Evolutionary conservation across 2,797 vertebrate genomes (phyloP), one percentile per base, ranked within the genome.

Genomic region (Astyanax mexicanus): DNA sequence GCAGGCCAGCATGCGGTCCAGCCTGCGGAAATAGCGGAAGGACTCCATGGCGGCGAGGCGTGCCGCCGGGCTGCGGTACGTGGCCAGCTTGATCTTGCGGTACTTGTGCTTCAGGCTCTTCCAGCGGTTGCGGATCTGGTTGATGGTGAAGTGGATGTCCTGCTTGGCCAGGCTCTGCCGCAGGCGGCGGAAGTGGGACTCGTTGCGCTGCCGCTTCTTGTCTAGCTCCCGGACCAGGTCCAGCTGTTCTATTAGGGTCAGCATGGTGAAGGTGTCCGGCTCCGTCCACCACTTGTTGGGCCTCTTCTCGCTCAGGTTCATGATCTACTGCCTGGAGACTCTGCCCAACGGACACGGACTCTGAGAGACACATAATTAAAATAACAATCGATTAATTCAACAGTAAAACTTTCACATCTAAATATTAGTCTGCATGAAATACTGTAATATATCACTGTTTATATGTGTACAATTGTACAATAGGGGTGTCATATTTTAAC

Each of bases 71-170:
- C 82, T 85, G 21, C 85, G 78, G 57, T 87, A 87, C 29, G 75
- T 83, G 2, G 81, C 85, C 29, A 75, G 78, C 75, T 87, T 87
- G 76, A 87, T 87, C 74, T 87, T 87, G 45, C 85, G 82, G 71
- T 87, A 87, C 62, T 87, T 87, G 72, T 87, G 85, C 79, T 87
- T 87, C 32, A 87, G 85, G 69, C 85, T 87, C 62, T 87, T 87
- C 85, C 85, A 87, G 23, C 85, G 85, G 74, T 87, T 87, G 38
- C 85, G 85, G 55, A 87, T 87, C 74, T 87, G 85, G 81, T 85
- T 87, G 67, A 83, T 82, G 7, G 84, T 85, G 78, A 87, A 87
- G 74, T 83, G 75, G 65, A 87, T 84, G 65, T 84, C 81, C 0
- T 79, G 69, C 60, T 79, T 84, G 49, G 84, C 68, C 69, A 87